Evolutionary conservation across 2,888 invertebrate species (phyloP).

Genomic region (Macroteleia sp.): DNA sequence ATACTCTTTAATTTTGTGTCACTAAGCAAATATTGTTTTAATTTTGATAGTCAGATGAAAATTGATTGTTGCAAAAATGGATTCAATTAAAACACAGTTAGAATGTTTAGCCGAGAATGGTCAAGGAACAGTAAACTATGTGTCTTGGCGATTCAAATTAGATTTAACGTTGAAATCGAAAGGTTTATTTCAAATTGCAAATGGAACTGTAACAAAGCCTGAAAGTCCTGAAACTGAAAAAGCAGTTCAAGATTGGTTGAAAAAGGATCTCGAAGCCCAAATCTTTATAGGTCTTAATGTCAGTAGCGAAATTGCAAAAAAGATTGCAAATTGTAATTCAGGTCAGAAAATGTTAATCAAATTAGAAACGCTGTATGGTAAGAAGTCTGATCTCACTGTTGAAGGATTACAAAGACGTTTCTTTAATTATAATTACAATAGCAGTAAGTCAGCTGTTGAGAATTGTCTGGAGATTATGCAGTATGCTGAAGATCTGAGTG

Average conservation of each 20-base stretch:
- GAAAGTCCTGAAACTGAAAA: not conserved
- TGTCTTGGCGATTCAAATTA: slow-evolving; percentile 25
- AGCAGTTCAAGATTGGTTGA: slow-evolving; percentile 61
- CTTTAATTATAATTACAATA: not conserved
- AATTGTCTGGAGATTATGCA: not conserved
- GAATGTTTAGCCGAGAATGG: too few relatives aligned
- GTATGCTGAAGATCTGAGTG: not conserved
- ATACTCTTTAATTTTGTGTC: too few relatives aligned
- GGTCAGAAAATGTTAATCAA: not conserved
- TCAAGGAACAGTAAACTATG: too few relatives aligned
- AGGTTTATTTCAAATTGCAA: slow-evolving; percentile 21
- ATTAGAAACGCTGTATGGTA: not conserved
- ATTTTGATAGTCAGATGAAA: too few relatives aligned
- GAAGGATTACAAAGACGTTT: not conserved
- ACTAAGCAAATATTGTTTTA: too few relatives aligned
- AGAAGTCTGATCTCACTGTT: not conserved
- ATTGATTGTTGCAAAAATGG: too few relatives aligned
- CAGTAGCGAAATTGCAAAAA: not conserved
- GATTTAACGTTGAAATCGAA: slow-evolving; percentile 15
- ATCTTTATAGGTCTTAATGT: slow-evolving; percentile 62
- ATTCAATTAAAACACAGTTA: too few relatives aligned
- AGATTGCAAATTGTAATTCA: not conserved
- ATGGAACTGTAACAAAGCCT: not conserved
- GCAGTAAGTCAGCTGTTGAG: not conserved
- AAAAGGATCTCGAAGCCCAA: slow-evolving; percentile 69